Evolutionary conservation across 2,797 vertebrate genomes (phyloP).

Genomic region (Liasis olivaceus): DNA sequence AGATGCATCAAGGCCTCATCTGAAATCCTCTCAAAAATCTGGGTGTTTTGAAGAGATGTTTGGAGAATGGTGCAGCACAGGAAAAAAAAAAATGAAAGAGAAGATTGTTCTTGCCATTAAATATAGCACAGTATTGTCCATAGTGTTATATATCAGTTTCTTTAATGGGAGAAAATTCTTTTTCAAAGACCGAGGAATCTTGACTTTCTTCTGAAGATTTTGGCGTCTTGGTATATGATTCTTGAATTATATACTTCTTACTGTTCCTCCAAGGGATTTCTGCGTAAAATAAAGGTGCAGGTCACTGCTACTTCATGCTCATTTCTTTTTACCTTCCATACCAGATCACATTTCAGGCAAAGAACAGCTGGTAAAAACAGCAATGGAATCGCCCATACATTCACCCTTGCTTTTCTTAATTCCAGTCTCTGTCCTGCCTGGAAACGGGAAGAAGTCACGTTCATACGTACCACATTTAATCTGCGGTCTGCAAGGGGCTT

Average conservation of each 20-base stretch:
- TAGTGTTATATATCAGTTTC: constrained; percentile 62
- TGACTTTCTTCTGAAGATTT: constrained; percentile 30
- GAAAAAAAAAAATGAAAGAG: neutral
- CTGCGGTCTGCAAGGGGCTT: constrained; percentile 75
- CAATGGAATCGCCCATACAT: no score
- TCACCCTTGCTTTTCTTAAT: neutral
- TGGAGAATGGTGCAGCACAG: neutral
- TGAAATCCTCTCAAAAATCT: neutral
- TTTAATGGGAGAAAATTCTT: constrained; percentile 8
- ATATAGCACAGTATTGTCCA: fast-evolving
- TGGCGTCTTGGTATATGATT: constrained; percentile 1
- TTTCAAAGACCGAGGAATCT: neutral
- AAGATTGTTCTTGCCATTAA: neutral
- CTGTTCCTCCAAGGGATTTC: constrained; percentile 51
- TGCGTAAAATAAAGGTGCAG: constrained; percentile 40
- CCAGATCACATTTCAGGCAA: neutral
- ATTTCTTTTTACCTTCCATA: neutral
- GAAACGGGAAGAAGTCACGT: neutral
- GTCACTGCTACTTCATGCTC: neutral
- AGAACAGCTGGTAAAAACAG: neutral
- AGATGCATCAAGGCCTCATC: neutral
- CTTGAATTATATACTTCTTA: constrained; percentile 51
- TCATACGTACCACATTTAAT: constrained; percentile 69
- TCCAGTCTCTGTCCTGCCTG: neutral
- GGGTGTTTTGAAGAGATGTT: neutral